Conservation (phyloP, 2,797 vertebrate species). For the Ciconia nigra region DNA sequence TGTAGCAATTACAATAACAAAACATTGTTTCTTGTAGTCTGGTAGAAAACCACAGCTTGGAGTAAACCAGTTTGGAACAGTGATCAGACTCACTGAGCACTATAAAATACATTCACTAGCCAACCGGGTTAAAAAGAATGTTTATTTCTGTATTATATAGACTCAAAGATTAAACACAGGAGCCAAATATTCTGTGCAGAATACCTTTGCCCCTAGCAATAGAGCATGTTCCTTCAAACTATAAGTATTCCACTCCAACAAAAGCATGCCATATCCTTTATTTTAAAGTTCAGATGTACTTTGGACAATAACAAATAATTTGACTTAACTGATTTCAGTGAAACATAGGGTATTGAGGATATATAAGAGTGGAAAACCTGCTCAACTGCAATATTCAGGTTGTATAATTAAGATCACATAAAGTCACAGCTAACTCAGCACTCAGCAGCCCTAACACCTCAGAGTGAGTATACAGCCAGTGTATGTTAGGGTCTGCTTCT, state of each 20-base stretch:
- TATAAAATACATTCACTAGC: background rate
- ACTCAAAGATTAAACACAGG: constrained; percentile 47
- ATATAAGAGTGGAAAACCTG: background rate
- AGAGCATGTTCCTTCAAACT: background rate
- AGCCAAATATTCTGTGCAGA: constrained; percentile 31
- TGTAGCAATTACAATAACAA: background rate
- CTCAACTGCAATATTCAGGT: background rate
- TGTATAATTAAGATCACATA: background rate
- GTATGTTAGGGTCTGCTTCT: background rate
- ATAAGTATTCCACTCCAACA: background rate
- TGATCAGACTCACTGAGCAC: background rate
- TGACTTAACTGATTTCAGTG: background rate
- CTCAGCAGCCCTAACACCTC: background rate
- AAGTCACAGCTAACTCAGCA: background rate
- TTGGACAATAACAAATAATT: background rate
- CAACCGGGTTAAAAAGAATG: constrained; percentile 50
- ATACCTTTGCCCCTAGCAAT: background rate
- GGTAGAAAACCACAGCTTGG: background rate
- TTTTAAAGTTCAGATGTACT: background rate
- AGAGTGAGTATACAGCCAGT: background rate
- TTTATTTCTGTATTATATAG: constrained; percentile 17
- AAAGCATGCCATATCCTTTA: background rate
- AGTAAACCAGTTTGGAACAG: background rate
- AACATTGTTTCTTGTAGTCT: background rate
- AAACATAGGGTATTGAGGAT: background rate